Base-by-base conservation (phyloP, 2,888 invertebrate genomes). In the Orgyia antiqua region DNA sequence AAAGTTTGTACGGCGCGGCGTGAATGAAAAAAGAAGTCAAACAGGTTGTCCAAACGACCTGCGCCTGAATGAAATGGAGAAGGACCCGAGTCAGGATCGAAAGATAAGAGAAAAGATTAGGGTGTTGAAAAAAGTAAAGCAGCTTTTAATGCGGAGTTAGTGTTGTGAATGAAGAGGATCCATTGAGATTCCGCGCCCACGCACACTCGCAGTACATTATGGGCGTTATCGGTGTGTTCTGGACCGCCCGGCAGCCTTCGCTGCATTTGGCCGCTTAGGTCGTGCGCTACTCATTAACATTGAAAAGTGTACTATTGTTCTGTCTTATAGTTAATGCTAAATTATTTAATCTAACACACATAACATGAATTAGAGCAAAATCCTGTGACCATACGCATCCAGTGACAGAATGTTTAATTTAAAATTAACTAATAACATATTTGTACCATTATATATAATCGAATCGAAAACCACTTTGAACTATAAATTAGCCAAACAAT, bases 11-110 rank as follows among this genome's bases (percentile, higher is more conserved):
- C 77, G 79, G 76, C 72, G 78, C 77, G 80, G 76, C 72, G 78
- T 83, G 79, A 83, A 83, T 82, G 83, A 83, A 82, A 82, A 84
- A 83, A 83, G 79, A 78, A 80, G 79, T 77, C 73, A 76, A 77
- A 79, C 84, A 63, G 78, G 84, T 83, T 78, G 59, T 65, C 68
- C 72, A 64, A 61, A 58, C 71, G 75, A 78, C 77, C 75, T 70
- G 78, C 69, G 72, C 60, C 78, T 84, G 78, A 84, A 84, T 86
- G 84, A 82, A 84, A 76, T 78, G 66, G 75, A 78, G 73, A 74
- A 69, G 75, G 77, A 75, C 77, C 70, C 67, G 60, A 68, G 66
- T 65, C 75, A 75, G 82, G 79, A 78, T 82, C 78, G 67, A 70
- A 50, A 78, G 84, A 86, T 86, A 86, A 86, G 77, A 77, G 74